These are phyloP conservation scores for Urocynchramus pylzowi DNA, from an alignment of 2,113 vertebrate genomes.

Conservation along the genomic window DNA sequence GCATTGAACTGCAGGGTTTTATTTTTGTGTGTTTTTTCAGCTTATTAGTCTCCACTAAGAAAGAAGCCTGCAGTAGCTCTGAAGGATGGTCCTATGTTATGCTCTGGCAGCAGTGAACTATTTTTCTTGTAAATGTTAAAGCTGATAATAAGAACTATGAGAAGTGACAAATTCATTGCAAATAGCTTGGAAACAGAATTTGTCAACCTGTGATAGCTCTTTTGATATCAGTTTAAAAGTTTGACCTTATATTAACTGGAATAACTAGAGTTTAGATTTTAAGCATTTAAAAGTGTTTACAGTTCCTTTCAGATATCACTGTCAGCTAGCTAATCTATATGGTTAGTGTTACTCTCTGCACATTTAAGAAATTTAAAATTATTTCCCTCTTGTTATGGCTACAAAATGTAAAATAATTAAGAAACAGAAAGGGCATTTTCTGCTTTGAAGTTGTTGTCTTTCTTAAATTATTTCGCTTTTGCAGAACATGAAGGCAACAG, in stretches of 20 bases:
- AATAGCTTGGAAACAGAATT: not conserved
- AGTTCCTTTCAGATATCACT: not conserved
- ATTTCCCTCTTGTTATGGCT: not conserved
- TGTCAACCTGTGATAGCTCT: not conserved
- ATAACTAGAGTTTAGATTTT: not conserved
- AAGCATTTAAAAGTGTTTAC: conserved; percentile 17
- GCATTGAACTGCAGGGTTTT: not conserved
- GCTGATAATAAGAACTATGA: not conserved
- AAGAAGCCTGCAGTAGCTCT: not conserved
- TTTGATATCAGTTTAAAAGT: not conserved
- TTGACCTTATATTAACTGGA: not conserved
- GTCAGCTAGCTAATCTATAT: not conserved
- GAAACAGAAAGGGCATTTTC: not conserved
- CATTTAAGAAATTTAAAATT: not conserved
- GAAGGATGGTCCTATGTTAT: not conserved
- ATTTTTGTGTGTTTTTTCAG: not conserved
- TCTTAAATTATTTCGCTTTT: not conserved
- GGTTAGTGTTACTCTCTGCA: not conserved
- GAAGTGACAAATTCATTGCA: not conserved
- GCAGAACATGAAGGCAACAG: not conserved
- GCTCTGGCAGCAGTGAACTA: not conserved
- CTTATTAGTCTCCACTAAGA: not conserved
- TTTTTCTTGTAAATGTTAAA: not conserved
- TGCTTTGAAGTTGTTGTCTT: not conserved
- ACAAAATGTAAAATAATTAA: not conserved